Conservation (phyloP, 2,888 invertebrate species). For the Oxystoma pomonae region DNA sequence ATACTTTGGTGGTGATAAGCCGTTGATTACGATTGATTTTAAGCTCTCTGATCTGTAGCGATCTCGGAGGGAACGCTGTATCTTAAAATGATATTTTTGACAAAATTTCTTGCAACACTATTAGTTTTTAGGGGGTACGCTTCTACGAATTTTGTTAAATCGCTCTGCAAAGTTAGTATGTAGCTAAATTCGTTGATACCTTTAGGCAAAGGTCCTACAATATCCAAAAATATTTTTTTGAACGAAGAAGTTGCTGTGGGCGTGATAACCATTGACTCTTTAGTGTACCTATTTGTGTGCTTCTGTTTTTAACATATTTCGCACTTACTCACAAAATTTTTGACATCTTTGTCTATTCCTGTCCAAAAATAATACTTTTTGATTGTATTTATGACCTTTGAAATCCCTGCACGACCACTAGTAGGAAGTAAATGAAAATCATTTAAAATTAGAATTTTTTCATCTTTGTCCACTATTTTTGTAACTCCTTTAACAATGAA, state of each 20-base stretch:
- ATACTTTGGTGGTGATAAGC: slow-evolving; percentile 21
- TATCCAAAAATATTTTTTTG: no score
- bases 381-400: slow-evolving; percentile 20
- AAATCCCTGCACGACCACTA: slow-evolving; percentile 15
- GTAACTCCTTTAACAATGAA: neutral
- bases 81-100: slow-evolving; percentile 25
- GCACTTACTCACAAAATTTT: slow-evolving; percentile 20
- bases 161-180: slow-evolving; percentile 22
- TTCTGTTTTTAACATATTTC: slow-evolving; percentile 16
- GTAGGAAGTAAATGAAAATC: slow-evolving; percentile 12
- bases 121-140: neutral
- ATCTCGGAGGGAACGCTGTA: slow-evolving; percentile 22
- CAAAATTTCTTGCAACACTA: no score
- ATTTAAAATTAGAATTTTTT: slow-evolving; percentile 3
- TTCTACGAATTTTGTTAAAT: slow-evolving; percentile 15
- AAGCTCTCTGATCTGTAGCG: slow-evolving; percentile 21
- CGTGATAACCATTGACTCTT: slow-evolving; percentile 24
- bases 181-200: no score
- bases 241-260: slow-evolving; percentile 23
- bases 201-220: no score
- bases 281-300: slow-evolving; percentile 14
- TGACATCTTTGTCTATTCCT: slow-evolving; percentile 10
- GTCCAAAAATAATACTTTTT: slow-evolving; percentile 23
- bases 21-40: slow-evolving; percentile 8
- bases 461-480: slow-evolving; percentile 1